Base-by-base conservation (phyloP, 2,888 invertebrate genomes). In the Penaeus monodon region DNA sequence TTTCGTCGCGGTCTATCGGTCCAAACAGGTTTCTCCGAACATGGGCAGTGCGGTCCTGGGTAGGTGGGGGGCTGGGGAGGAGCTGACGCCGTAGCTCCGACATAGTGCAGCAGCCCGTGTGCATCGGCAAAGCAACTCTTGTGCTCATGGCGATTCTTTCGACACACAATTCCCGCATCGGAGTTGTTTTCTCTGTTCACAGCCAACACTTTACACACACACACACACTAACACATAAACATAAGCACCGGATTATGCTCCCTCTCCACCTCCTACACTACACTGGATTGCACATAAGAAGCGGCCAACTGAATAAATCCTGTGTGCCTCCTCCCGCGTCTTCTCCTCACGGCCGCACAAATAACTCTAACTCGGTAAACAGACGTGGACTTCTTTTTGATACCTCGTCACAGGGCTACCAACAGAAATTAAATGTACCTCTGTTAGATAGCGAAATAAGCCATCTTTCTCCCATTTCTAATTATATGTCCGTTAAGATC, bases 1-100 rank as follows among this genome's bases (percentile, higher is more conserved):
- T 88, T 44, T 89, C 89, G 8, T 90, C 89, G 86, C 84, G 86
- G 81, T 90, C 88, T 3, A 89, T 88, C 27, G 88, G 88, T 0
- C 86, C 89, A 66, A 89, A 90, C 12, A 90, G 86, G 63, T 86
- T 86, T 29, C 85, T 85, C 6, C 90, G 83, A 49, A 86, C 89
- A 44, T 85, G 85, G 7, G 84, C 79, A n/a, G 81, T 66, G 24
- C 70, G 70, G 22, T 81, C 81, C 70, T 81, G 68, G 70, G 12
- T 66, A 14, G 81, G 81, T 27, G 70, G 44, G 49, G 81, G 70
- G 70, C 81, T 81, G n/a, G 44, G 81, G 27, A 70, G n/a, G 33
- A 81, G 73, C 38, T 74, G 65, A 20, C 83, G 74, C 64, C 83
- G 20, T 38, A 83, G 33, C 64, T 83, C 83, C 29, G 83, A 83